A percentile compares a stretch with the other conserved stretches of the same genome.
These are phyloP conservation scores for Acanthiza pusilla DNA, from an alignment of 2,797 vertebrate species.

Conservation along the genomic window DNA sequence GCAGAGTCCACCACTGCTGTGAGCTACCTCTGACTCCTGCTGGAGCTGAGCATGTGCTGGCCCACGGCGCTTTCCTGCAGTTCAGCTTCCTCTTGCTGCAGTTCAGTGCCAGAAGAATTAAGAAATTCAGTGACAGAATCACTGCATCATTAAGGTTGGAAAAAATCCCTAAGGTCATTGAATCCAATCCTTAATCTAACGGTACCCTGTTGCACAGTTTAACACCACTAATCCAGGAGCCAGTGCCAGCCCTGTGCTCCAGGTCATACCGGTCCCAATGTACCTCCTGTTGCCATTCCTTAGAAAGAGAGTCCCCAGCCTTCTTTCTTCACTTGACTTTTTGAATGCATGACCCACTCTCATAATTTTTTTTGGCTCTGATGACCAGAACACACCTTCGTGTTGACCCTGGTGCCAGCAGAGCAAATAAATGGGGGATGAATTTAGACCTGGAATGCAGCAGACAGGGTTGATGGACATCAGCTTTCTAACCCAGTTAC, in stretches of 20 bases:
- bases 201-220: neutral
- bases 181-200: neutral
- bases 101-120: neutral
- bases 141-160: neutral
- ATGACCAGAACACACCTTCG: neutral
- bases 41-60: accelerated
- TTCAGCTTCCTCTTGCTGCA: neutral
- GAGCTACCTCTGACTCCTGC: neutral
- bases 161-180: neutral
- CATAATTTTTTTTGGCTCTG: neutral
- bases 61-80: neutral
- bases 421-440: neutral
- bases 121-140: neutral
- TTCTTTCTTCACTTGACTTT: neutral
- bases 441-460: neutral
- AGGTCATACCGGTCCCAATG: accelerated
- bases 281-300: neutral
- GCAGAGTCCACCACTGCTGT: neutral
- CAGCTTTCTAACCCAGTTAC: neutral
- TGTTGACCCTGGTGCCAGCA: neutral
- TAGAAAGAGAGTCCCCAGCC: neutral
- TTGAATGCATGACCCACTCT: accelerated
- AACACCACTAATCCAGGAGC: neutral
- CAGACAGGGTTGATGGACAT: neutral
- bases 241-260: neutral